These are phyloP conservation scores for Dipus sagitta DNA, from an alignment of 2,797 vertebrate species.

Conservation along the genomic window DNA sequence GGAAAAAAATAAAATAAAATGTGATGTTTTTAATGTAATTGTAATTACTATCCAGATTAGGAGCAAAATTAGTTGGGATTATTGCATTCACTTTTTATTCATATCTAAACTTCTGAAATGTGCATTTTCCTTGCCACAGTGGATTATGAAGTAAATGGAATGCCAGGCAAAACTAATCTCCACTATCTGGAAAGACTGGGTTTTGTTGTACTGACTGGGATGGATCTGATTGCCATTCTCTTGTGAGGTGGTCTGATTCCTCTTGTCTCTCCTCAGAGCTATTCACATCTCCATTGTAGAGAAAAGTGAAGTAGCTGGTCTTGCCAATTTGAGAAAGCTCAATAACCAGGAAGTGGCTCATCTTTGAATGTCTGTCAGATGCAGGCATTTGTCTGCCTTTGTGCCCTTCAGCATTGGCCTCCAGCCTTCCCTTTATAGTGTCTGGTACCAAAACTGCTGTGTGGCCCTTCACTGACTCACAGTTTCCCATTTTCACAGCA, in stretches of 20 bases:
- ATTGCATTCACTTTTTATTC: not conserved
- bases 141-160: not conserved
- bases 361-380: not conserved
- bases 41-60: not conserved
- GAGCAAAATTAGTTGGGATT: not conserved
- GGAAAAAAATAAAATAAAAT: no score
- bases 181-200: not conserved
- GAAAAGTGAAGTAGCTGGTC: not conserved
- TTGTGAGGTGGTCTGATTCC: not conserved
- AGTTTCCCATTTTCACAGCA: not conserved
- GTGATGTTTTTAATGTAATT: not conserved
- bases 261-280: not conserved
- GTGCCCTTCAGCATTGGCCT: not conserved
- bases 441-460: rapidly evolving
- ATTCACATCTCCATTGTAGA: not conserved
- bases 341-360: not conserved
- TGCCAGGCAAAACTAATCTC: not conserved
- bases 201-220: not conserved
- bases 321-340: not conserved
- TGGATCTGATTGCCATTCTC: not conserved
- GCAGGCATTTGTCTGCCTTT: not conserved
- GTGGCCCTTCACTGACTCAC: not conserved
- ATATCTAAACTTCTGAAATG: not conserved
- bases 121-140: not conserved
- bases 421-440: not conserved